phyloP scores from a whole-genome alignment of 2,113 vertebrate genomes.

The Okapia johnstoni region DNA sequence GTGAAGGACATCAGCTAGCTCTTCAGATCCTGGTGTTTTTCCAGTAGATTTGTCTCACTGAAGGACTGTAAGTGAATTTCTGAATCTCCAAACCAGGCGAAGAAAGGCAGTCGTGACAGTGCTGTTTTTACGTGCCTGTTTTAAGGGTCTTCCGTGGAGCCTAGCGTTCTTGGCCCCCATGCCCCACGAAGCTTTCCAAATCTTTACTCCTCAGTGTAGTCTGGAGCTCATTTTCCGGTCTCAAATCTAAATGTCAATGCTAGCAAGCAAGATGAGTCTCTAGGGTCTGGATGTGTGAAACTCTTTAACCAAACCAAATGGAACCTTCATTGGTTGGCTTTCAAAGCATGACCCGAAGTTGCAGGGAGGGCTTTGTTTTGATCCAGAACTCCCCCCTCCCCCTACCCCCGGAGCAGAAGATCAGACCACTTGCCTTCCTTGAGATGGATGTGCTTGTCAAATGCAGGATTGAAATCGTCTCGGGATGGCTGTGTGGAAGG shows the following conservation, averaged over 20 bases:
- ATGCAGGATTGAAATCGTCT: not conserved
- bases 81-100: not conserved
- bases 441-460: not conserved
- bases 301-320: not conserved
- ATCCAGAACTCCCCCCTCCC: not conserved
- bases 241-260: not conserved
- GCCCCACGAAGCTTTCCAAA: not conserved
- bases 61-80: not conserved
- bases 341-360: not conserved
- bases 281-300: not conserved
- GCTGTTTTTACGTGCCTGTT: not conserved
- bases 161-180: not conserved
- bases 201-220: not conserved
- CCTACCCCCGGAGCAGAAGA: not conserved
- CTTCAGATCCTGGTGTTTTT: not conserved
- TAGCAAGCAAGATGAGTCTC: not conserved
- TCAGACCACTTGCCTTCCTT: not conserved
- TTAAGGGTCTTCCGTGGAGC: not conserved
- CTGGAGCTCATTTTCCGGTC: not conserved
- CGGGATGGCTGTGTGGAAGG: not conserved
- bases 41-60: not conserved
- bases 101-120: not conserved
- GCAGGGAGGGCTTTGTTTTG: not conserved
- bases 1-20: not conserved
- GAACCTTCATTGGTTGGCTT: not conserved